These are phyloP conservation scores for Cichladusa arquata DNA, from an alignment of 2,113 vertebrate species.

Conservation along the genomic window DNA sequence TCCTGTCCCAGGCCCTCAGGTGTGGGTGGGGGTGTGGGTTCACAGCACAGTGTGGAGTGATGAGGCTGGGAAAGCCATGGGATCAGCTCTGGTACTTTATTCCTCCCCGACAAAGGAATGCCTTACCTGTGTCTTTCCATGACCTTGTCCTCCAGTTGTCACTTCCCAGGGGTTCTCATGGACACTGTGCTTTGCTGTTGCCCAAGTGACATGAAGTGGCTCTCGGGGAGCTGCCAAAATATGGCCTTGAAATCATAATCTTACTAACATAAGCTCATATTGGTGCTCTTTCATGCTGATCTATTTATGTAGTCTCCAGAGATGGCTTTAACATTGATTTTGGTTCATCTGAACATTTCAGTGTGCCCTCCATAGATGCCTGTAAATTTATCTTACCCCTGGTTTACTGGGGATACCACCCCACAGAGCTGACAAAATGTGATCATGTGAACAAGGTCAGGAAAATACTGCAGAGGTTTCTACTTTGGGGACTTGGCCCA, in stretches of 20 bases:
- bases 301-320: not conserved
- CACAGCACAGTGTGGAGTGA: not conserved
- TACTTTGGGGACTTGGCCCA: accelerated
- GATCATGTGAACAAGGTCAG: not conserved
- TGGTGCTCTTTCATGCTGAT: not conserved
- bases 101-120: not conserved
- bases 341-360: not conserved
- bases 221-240: not conserved
- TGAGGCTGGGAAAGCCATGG: not conserved
- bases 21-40: not conserved
- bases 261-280: not conserved
- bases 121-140: not conserved
- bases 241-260: not conserved
- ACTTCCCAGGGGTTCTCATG: accelerated
- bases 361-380: not conserved
- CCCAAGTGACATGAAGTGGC: not conserved
- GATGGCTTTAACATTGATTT: not conserved
- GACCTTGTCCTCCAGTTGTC: not conserved
- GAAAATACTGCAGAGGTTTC: not conserved
- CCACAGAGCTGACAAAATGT: not conserved
- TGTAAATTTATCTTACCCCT: not conserved
- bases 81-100: not conserved
- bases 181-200: not conserved
- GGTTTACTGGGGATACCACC: not conserved
- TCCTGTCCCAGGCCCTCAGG: accelerated